Base-by-base conservation (phyloP, 2,797 vertebrate genomes). In the Cuculus canorus region DNA sequence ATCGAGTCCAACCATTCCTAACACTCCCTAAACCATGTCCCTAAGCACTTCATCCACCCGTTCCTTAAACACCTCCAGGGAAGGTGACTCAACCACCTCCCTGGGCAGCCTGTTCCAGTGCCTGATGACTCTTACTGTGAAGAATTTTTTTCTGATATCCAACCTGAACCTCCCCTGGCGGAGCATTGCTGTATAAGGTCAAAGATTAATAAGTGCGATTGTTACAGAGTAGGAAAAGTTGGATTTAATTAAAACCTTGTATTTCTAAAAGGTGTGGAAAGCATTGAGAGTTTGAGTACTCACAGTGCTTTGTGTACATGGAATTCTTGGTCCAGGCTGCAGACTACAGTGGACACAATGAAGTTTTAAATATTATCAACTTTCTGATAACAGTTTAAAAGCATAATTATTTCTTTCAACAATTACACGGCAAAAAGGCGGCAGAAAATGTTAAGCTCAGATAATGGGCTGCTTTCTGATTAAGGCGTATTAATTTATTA, bases 171-270 rank as follows among this genome's bases (percentile, higher is more conserved):
- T n/a, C n/a, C n/a, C n/a, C n/a, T n/a, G n/a, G n/a, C n/a, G n/a
- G n/a, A n/a, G n/a, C n/a, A n/a, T n/a, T 61, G 30, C 25, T 59
- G 19, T 43, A 2, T 25, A 27, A 35, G 54, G 52, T 81, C 70
- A 81, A 91, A 95, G 71, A 91, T 88, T 84, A 95, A 75, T 85
- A 82, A 92, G 52, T 11, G 59, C 82, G 70, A 30, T 81, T 68
- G 48, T 56, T 95, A 52, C 11, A 54, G 39, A 39, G 56, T 25
- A 81, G n/a, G 17, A 48, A 61, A 64, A 41, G 37, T 88, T 17
- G 2, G 4, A 33, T 92, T 93, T 78, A 90, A 92, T 90, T 90
- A 50, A 81, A 92, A 59, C 21, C 54, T 60, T 72, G 2, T 5
- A 9, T 91, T 91, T 90, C 37, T 80, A 7, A 57, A 72, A 41